Base-by-base conservation (phyloP, 2,113 vertebrate genomes). In the Hyperoodon ampullatus region DNA sequence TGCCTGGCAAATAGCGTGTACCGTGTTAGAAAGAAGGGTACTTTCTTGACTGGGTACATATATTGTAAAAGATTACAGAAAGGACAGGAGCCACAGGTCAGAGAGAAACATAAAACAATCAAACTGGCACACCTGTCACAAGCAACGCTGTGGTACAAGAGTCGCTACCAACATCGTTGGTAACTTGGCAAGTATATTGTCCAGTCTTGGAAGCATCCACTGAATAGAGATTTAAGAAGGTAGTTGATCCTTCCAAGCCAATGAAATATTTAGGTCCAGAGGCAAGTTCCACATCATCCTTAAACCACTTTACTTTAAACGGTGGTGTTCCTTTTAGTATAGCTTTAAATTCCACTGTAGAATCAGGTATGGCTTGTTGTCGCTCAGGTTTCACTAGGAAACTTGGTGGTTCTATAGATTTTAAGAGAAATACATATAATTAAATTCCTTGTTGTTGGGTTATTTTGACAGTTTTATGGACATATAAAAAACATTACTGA, bases 241-340 rank as follows among this genome's bases (percentile, higher is more conserved):
- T 99, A 68, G 99, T 98, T 90, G 98, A 99, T 58, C 99, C 99
- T 97, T 99, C 99, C 95, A 99, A 98, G 70, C 99, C 99, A 94
- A 99, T 99, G 98, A 99, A 99, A 98, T 99, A 99, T 53, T 98
- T 99, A 71, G 99, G 99, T 98, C 99, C 99, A 83, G 99, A 99
- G 96, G 98, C 98, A 98, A 99, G 99, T 98, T 99, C 99, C 28
- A 99, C 98, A 83, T 99, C 99, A 30, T 99, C 99, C 98, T 99
- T 99, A 97, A 99, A 99, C 99, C 99, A 99, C 97, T 99, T 99
- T 96, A 99, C 98, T 42, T 98, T 99, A 98, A 99, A 99, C 0
- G 99, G 99, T 19, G 99, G 99, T 6, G 99, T 99, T 98, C 99
- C 99, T 98, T 99, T 99, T 68, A 99, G 99, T 9, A 99, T 98